phyloP scores from a whole-genome alignment of 1,140 invertebrate genomes.

The Drosophila azteca region DNA sequence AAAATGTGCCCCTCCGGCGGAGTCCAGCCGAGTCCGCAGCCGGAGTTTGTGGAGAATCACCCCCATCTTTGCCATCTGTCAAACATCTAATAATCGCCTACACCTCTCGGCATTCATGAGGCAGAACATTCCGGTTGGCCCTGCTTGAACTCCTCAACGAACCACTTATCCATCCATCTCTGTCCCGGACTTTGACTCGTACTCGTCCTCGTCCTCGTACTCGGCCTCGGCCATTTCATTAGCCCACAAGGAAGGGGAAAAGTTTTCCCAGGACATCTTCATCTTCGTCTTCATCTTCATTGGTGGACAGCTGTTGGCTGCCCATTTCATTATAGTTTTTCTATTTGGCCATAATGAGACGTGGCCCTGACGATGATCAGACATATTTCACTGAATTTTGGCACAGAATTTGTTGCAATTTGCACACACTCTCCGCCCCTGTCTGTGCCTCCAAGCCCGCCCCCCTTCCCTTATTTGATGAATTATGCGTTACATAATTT shows the following conservation, averaged over 20 bases:
- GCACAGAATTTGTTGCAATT: conserved; percentile 74
- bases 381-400: conserved; percentile 69
- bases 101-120: conserved; percentile 21
- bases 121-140: conserved; percentile 8
- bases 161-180: conserved; percentile 30
- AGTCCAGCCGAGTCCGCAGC: conserved; percentile 3
- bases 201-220: background rate
- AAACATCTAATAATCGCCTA: conserved; percentile 42
- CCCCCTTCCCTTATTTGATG: conserved; percentile 46
- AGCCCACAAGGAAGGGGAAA: conserved; percentile 13
- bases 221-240: conserved; percentile 44
- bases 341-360: conserved; percentile 37
- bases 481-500: conserved; percentile 80
- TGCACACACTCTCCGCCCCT: conserved; percentile 49
- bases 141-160: conserved; percentile 11
- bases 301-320: conserved; percentile 38
- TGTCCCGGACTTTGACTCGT: conserved; percentile 2
- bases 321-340: conserved; percentile 35
- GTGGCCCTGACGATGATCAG: conserved; percentile 62
- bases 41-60: background rate
- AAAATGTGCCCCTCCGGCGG: conserved; percentile 37
- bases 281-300: background rate
- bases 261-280: conserved; percentile 39
- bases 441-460: background rate
- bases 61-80: conserved; percentile 25